These are phyloP conservation scores for Sinocyclocheilus anshuiensis DNA, from an alignment of 2,113 vertebrate species.

Conservation along the genomic window DNA sequence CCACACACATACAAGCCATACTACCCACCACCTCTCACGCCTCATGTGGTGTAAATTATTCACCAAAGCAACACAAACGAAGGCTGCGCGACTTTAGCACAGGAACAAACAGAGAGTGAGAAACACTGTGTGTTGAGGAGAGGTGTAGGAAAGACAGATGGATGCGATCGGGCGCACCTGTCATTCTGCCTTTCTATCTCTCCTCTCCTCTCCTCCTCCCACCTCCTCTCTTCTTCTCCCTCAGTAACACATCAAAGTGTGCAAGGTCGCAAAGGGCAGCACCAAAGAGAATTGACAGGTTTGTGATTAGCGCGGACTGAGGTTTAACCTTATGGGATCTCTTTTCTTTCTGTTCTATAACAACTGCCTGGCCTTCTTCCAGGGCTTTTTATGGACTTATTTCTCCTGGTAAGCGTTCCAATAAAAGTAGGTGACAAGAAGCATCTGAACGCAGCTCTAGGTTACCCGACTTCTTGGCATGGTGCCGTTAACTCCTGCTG, in stretches of 20 bases:
- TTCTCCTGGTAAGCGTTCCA: not conserved
- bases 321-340: constrained; percentile 21
- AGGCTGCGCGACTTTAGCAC: not conserved
- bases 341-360: not conserved
- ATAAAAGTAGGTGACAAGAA: not conserved
- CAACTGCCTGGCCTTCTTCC: not conserved
- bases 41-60: constrained; percentile 51
- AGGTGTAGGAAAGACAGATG: constrained; percentile 40
- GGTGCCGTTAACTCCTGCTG: not conserved
- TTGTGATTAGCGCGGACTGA: constrained; percentile 45
- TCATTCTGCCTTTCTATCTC: constrained; percentile 9
- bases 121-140: constrained; percentile 42
- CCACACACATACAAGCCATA: constrained; percentile 4
- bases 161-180: constrained; percentile 37
- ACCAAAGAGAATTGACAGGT: constrained; percentile 50
- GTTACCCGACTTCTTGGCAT: not conserved
- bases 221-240: not conserved
- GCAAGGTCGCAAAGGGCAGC: constrained; percentile 34
- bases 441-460: no score
- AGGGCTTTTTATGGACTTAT: not conserved
- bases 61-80: constrained; percentile 15
- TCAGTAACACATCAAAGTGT: constrained; percentile 39
- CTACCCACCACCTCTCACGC: constrained; percentile 33
- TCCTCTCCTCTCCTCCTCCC: not conserved
- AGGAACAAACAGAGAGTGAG: constrained; percentile 49